Evolutionary conservation across 1,140 invertebrate species (phyloP).

Genomic region (Alviniconcha marisindica): DNA sequence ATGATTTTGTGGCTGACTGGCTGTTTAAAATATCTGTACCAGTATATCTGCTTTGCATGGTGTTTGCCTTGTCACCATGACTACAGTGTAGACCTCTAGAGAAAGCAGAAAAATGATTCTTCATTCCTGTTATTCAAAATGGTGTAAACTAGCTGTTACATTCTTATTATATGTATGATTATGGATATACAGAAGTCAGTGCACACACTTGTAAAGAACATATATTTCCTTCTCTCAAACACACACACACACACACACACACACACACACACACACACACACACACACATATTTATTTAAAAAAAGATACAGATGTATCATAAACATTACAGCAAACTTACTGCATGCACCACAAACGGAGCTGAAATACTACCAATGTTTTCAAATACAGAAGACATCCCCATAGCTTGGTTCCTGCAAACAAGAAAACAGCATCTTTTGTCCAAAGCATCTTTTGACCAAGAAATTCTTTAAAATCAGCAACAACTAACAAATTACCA

Average conservation of each 20-base stretch:
- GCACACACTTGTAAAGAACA: not conserved
- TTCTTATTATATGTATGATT: not conserved
- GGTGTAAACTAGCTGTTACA: not conserved
- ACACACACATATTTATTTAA: not conserved
- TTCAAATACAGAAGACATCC: slow-evolving; percentile 68
- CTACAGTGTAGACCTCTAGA: no score
- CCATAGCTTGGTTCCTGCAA: slow-evolving; percentile 64
- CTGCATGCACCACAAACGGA: slow-evolving; percentile 65
- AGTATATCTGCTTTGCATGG: no score
- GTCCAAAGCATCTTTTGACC: no score
- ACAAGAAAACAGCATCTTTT: not conserved
- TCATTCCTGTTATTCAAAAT: no score
- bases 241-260: not conserved
- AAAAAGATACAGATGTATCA: not conserved
- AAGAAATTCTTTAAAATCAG: no score
- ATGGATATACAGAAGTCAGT: not conserved
- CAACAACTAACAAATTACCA: no score
- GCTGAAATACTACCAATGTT: slow-evolving; percentile 67
- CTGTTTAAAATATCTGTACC: no score
- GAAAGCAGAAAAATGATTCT: no score
- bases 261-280: not conserved
- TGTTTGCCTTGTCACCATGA: no score
- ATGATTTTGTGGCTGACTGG: no score
- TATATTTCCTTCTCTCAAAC: not conserved
- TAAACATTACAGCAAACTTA: slow-evolving; percentile 49